phyloP scores from a whole-genome alignment of 37 sponge, comb jelly and placozoan genomes.

The Ianthella basta region DNA sequence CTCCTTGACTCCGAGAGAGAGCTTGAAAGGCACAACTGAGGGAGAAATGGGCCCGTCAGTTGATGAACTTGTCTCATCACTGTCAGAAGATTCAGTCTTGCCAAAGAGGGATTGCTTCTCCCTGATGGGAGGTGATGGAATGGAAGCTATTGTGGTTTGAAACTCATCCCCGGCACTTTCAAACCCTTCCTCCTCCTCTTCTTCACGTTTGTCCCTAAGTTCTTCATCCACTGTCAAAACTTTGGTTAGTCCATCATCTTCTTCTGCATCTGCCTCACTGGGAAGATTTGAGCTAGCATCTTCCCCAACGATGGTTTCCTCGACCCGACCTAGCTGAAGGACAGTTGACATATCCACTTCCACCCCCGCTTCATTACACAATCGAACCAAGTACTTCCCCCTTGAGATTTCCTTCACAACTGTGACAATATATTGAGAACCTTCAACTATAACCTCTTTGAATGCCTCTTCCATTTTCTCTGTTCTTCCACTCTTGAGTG shows the following conservation, averaged over 20 bases:
- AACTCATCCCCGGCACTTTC: background rate
- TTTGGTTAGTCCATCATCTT: background rate
- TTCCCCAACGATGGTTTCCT: background rate
- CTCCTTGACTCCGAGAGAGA: slow-evolving; percentile 53
- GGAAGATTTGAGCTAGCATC: background rate
- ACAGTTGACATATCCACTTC: slow-evolving; percentile 28
- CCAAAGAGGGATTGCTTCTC: background rate
- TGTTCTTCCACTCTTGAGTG: background rate
- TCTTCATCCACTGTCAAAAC: slow-evolving; percentile 4
- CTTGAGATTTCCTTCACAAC: slow-evolving; percentile 20
- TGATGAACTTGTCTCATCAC: background rate
- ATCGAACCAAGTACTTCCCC: slow-evolving; percentile 9
- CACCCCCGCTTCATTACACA: slow-evolving; percentile 2
- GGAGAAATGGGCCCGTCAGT: background rate
- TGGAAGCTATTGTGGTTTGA: background rate
- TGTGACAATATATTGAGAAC: slow-evolving; percentile 41
- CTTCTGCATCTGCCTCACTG: background rate
- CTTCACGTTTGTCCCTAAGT: background rate
- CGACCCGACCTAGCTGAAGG: background rate
- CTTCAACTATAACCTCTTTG: slow-evolving; percentile 24
- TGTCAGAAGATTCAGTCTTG: background rate
- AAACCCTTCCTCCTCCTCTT: slow-evolving; percentile 29
- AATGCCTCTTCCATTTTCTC: slow-evolving; percentile 41
- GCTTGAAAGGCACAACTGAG: slow-evolving; percentile 65
- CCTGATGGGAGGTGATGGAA: slow-evolving; percentile 17